Base-by-base conservation (phyloP, 2,113 vertebrate species). In the Bagarius yarrelli region DNA sequence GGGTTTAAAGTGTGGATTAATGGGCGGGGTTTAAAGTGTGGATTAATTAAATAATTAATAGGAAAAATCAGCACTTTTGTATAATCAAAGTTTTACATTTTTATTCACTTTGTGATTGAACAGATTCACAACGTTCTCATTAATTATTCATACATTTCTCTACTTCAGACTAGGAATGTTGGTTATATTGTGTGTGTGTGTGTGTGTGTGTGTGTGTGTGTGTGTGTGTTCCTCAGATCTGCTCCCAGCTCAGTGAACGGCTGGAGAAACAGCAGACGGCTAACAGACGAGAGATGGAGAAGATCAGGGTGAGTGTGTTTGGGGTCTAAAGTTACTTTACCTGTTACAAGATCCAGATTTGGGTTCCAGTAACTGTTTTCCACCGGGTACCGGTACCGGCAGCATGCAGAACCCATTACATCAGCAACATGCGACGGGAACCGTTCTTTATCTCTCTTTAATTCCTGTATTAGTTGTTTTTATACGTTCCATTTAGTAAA, bases 181-280 rank as follows among this genome's bases (percentile, higher is more conserved):
- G 32, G 9, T 0, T 21, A 16, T 4, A 44, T 23, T 83, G 30
- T 81, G n/a, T 25, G 30, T 71, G 23, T 82, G 19, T 74, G n/a
- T 25, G 25, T 79, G 36, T 85, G 59, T 71, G 50, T 73, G 18
- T 67, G 21, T 81, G 60, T 71, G 47, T 79, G 59, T 77, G 32
- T 76, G 70, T 83, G 4, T 85, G 70, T 84, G 40, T 84, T 6
- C 74, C 40, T 32, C 85, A 99, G 98, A 99, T 99, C 89, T 99
- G 97, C 91, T 98, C 97, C 87, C 98, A 99, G 90, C 92, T 99
- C 90, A 99, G 98, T 23, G 95, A 98, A 88, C 94, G 98, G 81
- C 90, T 99, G 88, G 98, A 99, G 91, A 98, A 98, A 87, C 96
- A 98, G 61, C 98, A 99, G 92, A 92, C 96, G 0, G 93, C 95